Evolutionary conservation across 64 coral and sea anemone genomes (phyloP).

Genomic region (Actinia tenebrosa): DNA sequence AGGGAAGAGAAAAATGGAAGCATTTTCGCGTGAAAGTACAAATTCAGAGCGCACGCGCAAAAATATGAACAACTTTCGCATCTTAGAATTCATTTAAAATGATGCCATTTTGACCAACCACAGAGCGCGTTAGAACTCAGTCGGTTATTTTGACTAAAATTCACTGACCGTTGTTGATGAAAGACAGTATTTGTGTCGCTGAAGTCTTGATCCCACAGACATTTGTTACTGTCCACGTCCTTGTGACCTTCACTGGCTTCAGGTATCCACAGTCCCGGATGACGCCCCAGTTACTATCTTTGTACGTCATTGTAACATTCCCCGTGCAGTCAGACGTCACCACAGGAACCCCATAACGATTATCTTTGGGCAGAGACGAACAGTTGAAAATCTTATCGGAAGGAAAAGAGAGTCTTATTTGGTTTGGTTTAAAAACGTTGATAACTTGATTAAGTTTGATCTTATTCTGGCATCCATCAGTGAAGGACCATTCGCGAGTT

Average conservation of each 20-base stretch:
- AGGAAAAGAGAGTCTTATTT: background rate
- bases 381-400: background rate
- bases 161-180: background rate
- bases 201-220: background rate
- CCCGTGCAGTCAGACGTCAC: constrained; percentile 10
- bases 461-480: constrained; percentile 25
- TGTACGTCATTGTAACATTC: background rate
- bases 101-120: no score
- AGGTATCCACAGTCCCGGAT: background rate
- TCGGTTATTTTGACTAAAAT: no score
- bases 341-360: background rate
- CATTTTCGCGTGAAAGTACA: no score
- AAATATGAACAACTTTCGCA: no score
- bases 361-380: background rate
- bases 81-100: no score
- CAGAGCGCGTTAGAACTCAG: no score
- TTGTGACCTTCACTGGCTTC: background rate
- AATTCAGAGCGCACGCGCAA: no score
- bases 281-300: background rate
- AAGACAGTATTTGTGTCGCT: background rate
- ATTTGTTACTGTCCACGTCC: constrained; percentile 8
- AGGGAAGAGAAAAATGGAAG: no score
- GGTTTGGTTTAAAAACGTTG: background rate
- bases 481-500: constrained; percentile 14
- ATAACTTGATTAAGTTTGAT: background rate